These are phyloP conservation scores for Cotesia typhae DNA, from an alignment of 1,140 invertebrate genomes.

Conservation along the genomic window DNA sequence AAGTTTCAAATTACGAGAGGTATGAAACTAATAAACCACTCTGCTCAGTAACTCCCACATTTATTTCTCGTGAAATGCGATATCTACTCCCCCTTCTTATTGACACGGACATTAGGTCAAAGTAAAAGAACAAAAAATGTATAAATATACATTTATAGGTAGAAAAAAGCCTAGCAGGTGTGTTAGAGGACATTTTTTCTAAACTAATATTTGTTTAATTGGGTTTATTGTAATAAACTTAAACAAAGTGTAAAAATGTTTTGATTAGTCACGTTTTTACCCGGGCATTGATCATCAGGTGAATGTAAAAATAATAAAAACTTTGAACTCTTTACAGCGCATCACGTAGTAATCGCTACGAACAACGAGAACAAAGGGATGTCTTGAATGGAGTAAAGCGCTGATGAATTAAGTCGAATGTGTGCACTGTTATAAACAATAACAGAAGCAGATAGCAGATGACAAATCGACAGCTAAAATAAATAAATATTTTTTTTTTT, in stretches of 20 bases:
- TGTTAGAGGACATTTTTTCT: not conserved
- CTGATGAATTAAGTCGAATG: not conserved
- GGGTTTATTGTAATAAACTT: not conserved
- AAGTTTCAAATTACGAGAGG: conserved; percentile 20
- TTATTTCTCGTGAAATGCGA: conserved; percentile 28
- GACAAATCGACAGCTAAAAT: conserved; percentile 21
- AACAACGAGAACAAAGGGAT: conserved; percentile 18
- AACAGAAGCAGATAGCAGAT: not conserved
- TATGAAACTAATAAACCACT: conserved; percentile 23
- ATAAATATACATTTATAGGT: not conserved
- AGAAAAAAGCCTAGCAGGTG: not conserved
- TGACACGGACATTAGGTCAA: conserved; percentile 8
- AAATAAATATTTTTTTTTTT: conserved; percentile 4
- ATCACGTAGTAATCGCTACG: not conserved
- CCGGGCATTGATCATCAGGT: not conserved
- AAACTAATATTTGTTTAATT: not conserved
- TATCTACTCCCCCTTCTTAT: conserved; percentile 1
- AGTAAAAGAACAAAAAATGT: conserved; percentile 7
- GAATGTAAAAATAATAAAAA: conserved; percentile 4
- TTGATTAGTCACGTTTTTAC: not conserved
- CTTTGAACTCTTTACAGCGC: conserved; percentile 22
- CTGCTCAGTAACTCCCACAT: conserved; percentile 20
- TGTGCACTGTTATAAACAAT: not conserved
- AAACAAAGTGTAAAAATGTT: conserved; percentile 7
- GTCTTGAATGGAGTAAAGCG: not conserved